A percentile compares a stretch with the other conserved stretches of the same genome.
phyloP scores from a whole-genome alignment of 1,140 invertebrate genomes.

The Formica selysi region DNA sequence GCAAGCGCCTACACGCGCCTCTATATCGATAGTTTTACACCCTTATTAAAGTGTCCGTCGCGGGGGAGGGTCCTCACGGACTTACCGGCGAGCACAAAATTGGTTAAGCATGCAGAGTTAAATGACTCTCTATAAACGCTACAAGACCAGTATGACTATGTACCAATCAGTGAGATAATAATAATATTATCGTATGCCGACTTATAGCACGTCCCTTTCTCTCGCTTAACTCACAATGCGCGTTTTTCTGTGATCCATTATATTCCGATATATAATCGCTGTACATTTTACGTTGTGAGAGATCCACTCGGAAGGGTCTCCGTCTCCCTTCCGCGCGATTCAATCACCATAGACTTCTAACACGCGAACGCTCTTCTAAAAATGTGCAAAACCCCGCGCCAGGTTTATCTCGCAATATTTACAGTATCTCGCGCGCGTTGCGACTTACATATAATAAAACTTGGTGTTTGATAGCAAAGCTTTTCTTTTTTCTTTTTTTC shows the following conservation, averaged over 20 bases:
- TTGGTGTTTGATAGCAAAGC: slow-evolving; percentile 66
- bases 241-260: not conserved
- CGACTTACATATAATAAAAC: slow-evolving; percentile 66
- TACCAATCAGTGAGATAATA: slow-evolving; percentile 74
- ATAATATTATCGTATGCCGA: slow-evolving; percentile 61
- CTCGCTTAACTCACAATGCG: not conserved
- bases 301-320: slow-evolving; percentile 6
- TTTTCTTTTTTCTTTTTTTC: not conserved
- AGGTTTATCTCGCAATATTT: slow-evolving; percentile 67
- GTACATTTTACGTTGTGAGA: slow-evolving; percentile 58
- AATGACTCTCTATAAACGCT: slow-evolving; percentile 74
- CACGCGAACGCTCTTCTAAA: slow-evolving; percentile 66
- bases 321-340: not conserved
- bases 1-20: slow-evolving; percentile 71
- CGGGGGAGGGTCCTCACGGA: slow-evolving; percentile 25
- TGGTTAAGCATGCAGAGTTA: slow-evolving; percentile 81
- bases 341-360: slow-evolving; percentile 22
- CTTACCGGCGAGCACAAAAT: slow-evolving; percentile 69
- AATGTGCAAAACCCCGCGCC: slow-evolving; percentile 66
- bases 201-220: not conserved
- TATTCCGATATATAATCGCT: slow-evolving; percentile 39
- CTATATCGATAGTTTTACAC: slow-evolving; percentile 65
- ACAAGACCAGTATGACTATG: slow-evolving; percentile 72
- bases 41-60: slow-evolving; percentile 68
- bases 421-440: slow-evolving; percentile 63